phyloP scores from a whole-genome alignment of 2,113 vertebrate genomes.

The Menura novaehollandiae region DNA sequence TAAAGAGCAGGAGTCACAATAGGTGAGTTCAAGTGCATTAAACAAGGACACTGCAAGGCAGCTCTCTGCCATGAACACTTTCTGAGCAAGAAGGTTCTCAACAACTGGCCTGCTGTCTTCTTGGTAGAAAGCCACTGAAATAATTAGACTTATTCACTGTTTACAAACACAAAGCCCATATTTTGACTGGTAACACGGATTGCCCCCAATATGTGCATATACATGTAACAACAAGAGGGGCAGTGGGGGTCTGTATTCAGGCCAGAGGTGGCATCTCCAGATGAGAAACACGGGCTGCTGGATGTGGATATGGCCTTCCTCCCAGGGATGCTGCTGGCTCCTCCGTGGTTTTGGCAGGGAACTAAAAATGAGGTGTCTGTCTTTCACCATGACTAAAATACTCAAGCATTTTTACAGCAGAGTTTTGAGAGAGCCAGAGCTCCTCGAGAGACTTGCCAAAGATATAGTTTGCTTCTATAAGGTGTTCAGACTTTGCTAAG shows the following conservation, averaged over 20 bases:
- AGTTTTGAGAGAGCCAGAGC: not conserved
- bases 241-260: not conserved
- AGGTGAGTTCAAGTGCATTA: not conserved
- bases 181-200: not conserved
- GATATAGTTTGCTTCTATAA: not conserved
- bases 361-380: not conserved
- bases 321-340: not conserved
- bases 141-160: not conserved
- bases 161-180: not conserved
- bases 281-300: not conserved
- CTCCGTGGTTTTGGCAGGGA: not conserved
- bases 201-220: rapidly evolving
- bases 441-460: not conserved
- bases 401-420: not conserved
- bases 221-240: not conserved
- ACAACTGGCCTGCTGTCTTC: not conserved
- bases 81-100: slow-evolving; percentile 4
- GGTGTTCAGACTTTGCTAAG: not conserved
- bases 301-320: not conserved
- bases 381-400: not conserved
- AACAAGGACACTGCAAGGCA: not conserved
- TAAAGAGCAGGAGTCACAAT: not conserved
- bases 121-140: not conserved
- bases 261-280: not conserved
- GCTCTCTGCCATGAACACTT: not conserved